Evolutionary conservation across 2,113 vertebrate genomes (phyloP), one percentile per base, ranked within the genome.

Genomic region (Peromyscus leucopus): DNA sequence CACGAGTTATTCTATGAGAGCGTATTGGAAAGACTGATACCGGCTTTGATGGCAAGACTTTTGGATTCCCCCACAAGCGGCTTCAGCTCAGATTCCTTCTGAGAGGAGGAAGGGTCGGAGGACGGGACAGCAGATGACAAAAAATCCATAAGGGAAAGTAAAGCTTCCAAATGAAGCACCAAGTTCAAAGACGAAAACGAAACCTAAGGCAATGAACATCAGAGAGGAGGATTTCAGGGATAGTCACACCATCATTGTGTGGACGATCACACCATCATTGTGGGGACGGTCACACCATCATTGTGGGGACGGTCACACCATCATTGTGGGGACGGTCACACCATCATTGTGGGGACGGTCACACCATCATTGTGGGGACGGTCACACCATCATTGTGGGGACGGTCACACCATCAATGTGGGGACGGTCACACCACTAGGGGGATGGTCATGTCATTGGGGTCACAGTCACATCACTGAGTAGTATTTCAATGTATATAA

Each of bases 131-230:
- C 97, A 12, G 98, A 97, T 0, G 99, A 99, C 78, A 99, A 96
- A 98, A 99, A 99, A 98, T 99, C 98, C 96, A 99, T 98, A 61
- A 99, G 94, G 5, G 99, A 99, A 90, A 99, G 99, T 83, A 99
- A 99, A 94, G 99, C 99, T 97, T 99, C 99, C 3, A 99, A 99
- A 98, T 99, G 99, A 55, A 99, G 99, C 19, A 99, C 97, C 69
- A 99, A 74, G 96, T 99, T 99, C 82, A 99, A 98, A 48, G 99
- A 99, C 3, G 99, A 99, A 97, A 99, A 99, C 6, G 98, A 98
- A 59, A 99, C 99, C 99, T 99, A 94, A 26, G 36, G 61, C 39
- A 96, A 96, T 24, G 65, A 94, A 98, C 46, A 95, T 48, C n/a
- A 84, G 78, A 96, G 16, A 95, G 51, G n/a, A 17, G 90, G 33